Percentiles rank a stretch among this genome's conserved stretches.
These are phyloP conservation scores for Aphaenogaster ashmeadi DNA, from an alignment of 1,140 invertebrate genomes.

Conservation along the genomic window DNA sequence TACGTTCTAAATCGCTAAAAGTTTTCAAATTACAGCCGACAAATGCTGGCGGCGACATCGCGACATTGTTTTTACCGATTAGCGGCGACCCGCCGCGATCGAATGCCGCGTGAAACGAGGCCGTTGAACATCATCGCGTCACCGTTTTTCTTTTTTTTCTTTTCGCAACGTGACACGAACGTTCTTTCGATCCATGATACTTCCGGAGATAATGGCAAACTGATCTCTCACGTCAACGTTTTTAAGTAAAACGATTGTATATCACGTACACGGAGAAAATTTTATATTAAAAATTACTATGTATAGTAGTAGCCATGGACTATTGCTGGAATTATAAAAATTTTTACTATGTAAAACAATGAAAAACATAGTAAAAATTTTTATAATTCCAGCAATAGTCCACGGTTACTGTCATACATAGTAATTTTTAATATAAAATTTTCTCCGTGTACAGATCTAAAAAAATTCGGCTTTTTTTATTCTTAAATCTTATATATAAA, in stretches of 20 bases:
- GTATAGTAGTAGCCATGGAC: too few species aligned
- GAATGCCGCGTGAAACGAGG: not conserved
- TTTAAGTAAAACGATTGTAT: not conserved
- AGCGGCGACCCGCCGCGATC: not conserved
- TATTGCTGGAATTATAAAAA: too few species aligned
- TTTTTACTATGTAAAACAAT: too few species aligned
- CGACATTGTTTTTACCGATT: conserved; percentile 14
- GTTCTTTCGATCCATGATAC: not conserved
- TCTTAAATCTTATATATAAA: not conserved
- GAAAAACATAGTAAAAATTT: too few species aligned
- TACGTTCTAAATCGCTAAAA: conserved; percentile 78
- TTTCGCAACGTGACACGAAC: not conserved
- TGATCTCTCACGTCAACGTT: not conserved
- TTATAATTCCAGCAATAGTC: too few species aligned
- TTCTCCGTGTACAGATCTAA: not conserved
- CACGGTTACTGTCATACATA: too few species aligned
- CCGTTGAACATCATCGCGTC: not conserved
- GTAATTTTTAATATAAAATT: too few species aligned
- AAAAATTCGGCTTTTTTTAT: not conserved
- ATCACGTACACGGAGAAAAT: too few species aligned
- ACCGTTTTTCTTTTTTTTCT: not conserved
- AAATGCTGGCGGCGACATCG: conserved; percentile 8
- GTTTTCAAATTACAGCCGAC: conserved; percentile 74
- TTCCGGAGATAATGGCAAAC: not conserved
- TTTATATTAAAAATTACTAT: too few species aligned